These are phyloP conservation scores for Pseudanteris insignis DNA, from an alignment of 2,888 invertebrate genomes.

Conservation along the genomic window DNA sequence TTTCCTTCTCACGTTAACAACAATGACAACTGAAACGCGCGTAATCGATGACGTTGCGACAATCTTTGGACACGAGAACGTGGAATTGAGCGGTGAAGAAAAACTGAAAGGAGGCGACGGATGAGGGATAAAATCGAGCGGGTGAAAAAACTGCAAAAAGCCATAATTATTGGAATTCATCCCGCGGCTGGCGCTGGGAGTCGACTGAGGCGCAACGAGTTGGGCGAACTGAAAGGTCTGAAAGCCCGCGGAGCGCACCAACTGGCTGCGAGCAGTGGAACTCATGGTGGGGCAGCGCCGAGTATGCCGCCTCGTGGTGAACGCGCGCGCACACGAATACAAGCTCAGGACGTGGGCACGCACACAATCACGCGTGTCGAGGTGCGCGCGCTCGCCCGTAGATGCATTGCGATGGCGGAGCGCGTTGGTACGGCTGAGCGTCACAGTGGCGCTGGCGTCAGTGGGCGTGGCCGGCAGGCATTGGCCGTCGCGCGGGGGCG, in stretches of 20 bases:
- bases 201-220: slow-evolving; percentile 23
- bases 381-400: slow-evolving; percentile 11
- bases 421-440: slow-evolving; percentile 46
- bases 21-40: too few relatives aligned
- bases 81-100: background rate
- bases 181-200: slow-evolving; percentile 34
- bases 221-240: slow-evolving; percentile 22
- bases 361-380: slow-evolving; percentile 51
- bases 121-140: background rate
- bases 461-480: slow-evolving; percentile 55
- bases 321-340: slow-evolving; percentile 13
- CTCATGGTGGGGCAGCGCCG: slow-evolving; percentile 23
- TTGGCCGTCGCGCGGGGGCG: slow-evolving; percentile 61
- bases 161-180: slow-evolving; percentile 20
- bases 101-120: background rate
- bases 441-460: slow-evolving; percentile 53
- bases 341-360: slow-evolving; percentile 25
- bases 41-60: too few relatives aligned
- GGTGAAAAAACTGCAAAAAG: slow-evolving; percentile 6
- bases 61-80: too few relatives aligned
- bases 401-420: slow-evolving; percentile 64
- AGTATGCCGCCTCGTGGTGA: slow-evolving; percentile 38
- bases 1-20: too few relatives aligned
- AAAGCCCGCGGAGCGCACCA: slow-evolving; percentile 17
- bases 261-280: slow-evolving; percentile 18